Evolutionary conservation across 2,888 invertebrate genomes (phyloP).

Genomic region (Epirrhoe alternata): DNA sequence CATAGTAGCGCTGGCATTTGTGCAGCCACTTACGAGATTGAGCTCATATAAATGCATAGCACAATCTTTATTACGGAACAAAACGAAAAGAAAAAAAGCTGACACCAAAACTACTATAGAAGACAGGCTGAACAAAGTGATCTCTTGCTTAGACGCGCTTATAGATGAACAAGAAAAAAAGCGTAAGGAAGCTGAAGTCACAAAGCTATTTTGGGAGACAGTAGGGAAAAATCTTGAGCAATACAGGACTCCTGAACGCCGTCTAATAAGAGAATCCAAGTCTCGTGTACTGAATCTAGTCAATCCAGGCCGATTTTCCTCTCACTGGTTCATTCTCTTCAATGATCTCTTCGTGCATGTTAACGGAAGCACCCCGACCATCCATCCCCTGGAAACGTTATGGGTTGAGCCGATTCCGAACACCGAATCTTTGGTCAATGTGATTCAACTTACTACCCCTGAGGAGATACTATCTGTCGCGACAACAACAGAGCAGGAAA

Average conservation of each 20-base stretch:
- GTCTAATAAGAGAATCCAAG: constrained; percentile 92
- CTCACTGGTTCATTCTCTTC: constrained; percentile 92
- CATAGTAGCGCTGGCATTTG: constrained; percentile 85
- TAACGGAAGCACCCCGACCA: constrained; percentile 87
- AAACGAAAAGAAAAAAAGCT: constrained; percentile 70
- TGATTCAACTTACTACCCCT: constrained; percentile 89
- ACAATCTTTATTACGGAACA: constrained; percentile 82
- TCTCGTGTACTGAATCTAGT: constrained; percentile 88
- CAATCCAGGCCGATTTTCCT: constrained; percentile 90
- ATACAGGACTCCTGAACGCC: constrained; percentile 86
- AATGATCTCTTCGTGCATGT: constrained; percentile 93
- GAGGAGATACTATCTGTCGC: constrained; percentile 90
- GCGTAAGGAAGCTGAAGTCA: constrained; percentile 87
- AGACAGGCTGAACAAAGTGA: constrained; percentile 83
- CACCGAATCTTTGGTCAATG: constrained; percentile 86
- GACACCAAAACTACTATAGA: constrained; percentile 78
- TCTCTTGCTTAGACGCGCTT: constrained; percentile 86
- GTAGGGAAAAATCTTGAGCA: constrained; percentile 87
- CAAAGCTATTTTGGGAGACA: constrained; percentile 90
- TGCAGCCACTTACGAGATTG: constrained; percentile 86
- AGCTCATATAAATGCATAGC: constrained; percentile 87
- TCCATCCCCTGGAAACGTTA: constrained; percentile 89
- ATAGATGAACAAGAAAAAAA: constrained; percentile 87
- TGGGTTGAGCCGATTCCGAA: constrained; percentile 93
- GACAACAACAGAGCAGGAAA: constrained; percentile 88